phyloP scores from a whole-genome alignment of 2,888 invertebrate species.

The Meta bourneti region DNA sequence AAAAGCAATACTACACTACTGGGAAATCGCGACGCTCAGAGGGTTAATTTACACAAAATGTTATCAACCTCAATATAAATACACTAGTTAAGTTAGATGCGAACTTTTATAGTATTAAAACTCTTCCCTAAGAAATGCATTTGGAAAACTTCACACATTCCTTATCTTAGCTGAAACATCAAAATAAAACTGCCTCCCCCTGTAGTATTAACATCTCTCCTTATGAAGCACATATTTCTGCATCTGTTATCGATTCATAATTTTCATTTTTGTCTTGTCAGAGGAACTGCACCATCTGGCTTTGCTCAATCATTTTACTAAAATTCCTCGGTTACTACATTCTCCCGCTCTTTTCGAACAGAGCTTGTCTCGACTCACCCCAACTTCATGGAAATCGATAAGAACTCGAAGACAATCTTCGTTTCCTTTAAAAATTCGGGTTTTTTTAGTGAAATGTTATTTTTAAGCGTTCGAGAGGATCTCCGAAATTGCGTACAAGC shows the following conservation, averaged over 20 bases:
- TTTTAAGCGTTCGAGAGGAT: background rate
- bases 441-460: background rate
- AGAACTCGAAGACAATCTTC: background rate
- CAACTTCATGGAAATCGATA: background rate
- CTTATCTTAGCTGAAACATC: background rate
- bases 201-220: background rate
- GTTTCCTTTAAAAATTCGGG: background rate
- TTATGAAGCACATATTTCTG: background rate
- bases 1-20: no score
- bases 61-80: no score
- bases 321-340: background rate
- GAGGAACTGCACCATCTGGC: background rate
- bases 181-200: background rate
- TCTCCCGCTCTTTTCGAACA: background rate
- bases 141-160: background rate
- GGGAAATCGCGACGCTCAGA: no score
- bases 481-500: background rate
- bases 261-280: constrained; percentile 1
- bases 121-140: no score
- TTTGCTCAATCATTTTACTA: constrained; percentile 1
- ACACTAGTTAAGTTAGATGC: no score
- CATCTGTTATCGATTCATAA: background rate
- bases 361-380: background rate
- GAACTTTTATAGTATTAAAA: no score
- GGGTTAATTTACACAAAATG: no score